Evolutionary conservation across 35 echinoderm and acorn worm species (phyloP).

Genomic region (Diadema setosum): DNA sequence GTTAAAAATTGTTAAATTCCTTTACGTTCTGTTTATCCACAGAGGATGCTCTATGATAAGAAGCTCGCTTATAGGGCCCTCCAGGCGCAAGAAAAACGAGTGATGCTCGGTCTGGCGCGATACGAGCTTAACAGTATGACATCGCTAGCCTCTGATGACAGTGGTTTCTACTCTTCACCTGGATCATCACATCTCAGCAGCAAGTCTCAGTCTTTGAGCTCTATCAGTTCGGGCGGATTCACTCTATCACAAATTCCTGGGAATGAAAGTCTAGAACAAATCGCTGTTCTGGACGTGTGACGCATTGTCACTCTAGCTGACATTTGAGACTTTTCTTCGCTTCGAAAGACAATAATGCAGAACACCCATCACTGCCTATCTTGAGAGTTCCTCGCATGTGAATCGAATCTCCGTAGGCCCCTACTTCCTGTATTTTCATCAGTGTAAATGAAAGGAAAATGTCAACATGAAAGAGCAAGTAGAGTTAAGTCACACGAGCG

Average conservation of each 20-base stretch:
- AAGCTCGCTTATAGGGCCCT: conserved; percentile 70
- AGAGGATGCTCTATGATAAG: conserved; percentile 83
- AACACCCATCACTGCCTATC: no score
- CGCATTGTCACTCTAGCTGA: no score
- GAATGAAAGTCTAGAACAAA: conserved; percentile 74
- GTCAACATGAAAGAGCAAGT: no score
- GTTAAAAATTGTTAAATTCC: no score
- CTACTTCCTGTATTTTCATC: no score
- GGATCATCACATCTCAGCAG: conserved; percentile 29
- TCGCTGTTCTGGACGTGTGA: conserved; percentile 57
- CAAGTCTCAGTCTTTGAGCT: conserved; percentile 72
- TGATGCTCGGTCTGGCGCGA: conserved; percentile 28
- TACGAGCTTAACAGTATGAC: conserved; percentile 41
- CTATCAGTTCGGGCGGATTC: conserved; percentile 71
- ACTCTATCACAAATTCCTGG: conserved; percentile 72
- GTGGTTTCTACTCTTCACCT: conserved; percentile 54
- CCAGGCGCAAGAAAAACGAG: conserved; percentile 65
- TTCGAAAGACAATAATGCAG: no score
- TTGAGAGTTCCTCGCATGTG: no score
- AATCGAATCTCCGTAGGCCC: no score
- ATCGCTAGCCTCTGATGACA: conserved; percentile 66
- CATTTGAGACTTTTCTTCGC: no score
- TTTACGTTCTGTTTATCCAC: not conserved
- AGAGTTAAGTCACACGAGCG: no score
- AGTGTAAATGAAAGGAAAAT: no score